Evolutionary conservation across 2,113 vertebrate genomes (phyloP), one percentile per base, ranked within the genome.

Genomic region (Edolisoma coerulescens): DNA sequence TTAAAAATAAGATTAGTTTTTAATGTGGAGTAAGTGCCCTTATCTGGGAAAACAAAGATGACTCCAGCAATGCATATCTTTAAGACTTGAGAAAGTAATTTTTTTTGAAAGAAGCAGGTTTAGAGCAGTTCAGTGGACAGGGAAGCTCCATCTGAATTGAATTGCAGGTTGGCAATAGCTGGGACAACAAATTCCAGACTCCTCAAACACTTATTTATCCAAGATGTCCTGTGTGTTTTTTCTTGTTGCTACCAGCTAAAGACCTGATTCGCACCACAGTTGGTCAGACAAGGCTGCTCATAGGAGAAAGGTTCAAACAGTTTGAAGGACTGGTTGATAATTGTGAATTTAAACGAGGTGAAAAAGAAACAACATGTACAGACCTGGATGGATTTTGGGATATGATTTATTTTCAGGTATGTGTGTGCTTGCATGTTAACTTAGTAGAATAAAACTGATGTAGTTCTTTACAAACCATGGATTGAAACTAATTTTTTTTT

Each of bases 361-460:
- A 99, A 96, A 99, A 99, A 91, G 95, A 99, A 95, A 99, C 98
- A 1, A 99, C 98, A 0, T 99, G 98, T 90, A 97, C 97, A 10
- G 99, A 99, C 93, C 97, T 99, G 76, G 99, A 99, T 95, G 99
- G 99, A n/a, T 99, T 99, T 97, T 99, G 99, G 99, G 99, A 99
- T 94, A 99, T 99, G 99, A 94, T 99, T 79, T 98, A 97, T 94
- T 98, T 98, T 96, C 98, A 98, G 97, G 98, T 98, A 96, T 10
- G 96, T 91, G 26, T 10, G 96, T 91, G 24, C 13, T 85, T 75
- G 27, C 10, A 11, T 27, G 24, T 49, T 64, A 59, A 56, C 7
- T 17, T 35, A 6, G 24, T 50, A 22, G 30, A 44, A 39, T 67
- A 64, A 87, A 74, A 30, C 7, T 24, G 14, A 16, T 70, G 18